Evolutionary conservation across 2,888 invertebrate genomes (phyloP), one percentile per base, ranked within the genome.

Genomic region (Eubasilissa splendida): DNA sequence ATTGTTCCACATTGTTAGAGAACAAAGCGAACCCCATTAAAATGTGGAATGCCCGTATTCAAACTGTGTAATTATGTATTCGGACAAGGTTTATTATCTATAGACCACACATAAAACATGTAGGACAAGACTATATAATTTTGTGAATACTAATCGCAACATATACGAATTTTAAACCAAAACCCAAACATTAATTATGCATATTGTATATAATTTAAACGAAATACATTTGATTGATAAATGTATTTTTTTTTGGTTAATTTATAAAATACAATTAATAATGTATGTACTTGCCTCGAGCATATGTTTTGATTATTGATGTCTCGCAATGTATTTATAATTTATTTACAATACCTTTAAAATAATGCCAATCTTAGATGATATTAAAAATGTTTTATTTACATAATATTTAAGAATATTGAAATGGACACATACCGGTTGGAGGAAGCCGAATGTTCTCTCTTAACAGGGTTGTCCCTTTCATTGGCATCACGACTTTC

Each of bases 401-500:
- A 42, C 7, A 7, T 42, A 42, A 42, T 42, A 42, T 42, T 22
- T n/a, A 10, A 31, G 52, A 50, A 42, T 42, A 42, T 42, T 42
- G 42, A 42, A 42, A 42, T 42, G 1, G 50, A 53, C 60, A 79
- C 79, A 78, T 81, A 83, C 83, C 83, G 71, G 31, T 53, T 52
- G 54, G 79, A 42, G 52, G 80, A 77, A 9, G 76, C n/a, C 0
- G 83, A 77, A 7, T 22, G 66, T 12, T 83, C 80, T 58, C 70
- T 80, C 52, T 71, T 80, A 9, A 63, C 58, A 10, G 81, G 33
- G 31, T 70, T 74, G 52, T 79, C 76, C 10, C 80, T 80, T 31
- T 82, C 82, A 63, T 74, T 78, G 60, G 52, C 56, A 63, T 63
- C 73, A 58, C 76, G 63, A 42, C 74, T 76, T 10, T 83, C 83